A percentile compares a stretch with the other conserved stretches of the same genome.
These are phyloP conservation scores for Falco concolor DNA, from an alignment of 2,797 vertebrate genomes.

Conservation along the genomic window DNA sequence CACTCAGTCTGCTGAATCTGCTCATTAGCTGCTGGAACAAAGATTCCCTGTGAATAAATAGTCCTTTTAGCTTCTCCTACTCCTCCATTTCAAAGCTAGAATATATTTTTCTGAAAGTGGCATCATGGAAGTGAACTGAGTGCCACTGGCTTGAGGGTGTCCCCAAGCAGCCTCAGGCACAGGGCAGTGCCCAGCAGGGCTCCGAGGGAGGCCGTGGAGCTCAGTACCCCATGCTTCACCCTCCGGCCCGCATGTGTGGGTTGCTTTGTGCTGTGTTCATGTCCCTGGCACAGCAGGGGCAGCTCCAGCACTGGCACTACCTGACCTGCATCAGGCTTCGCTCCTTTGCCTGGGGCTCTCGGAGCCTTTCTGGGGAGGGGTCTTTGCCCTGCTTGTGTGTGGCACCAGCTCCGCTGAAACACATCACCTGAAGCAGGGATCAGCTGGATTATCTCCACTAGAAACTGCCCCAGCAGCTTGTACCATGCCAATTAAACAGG, in stretches of 20 bases:
- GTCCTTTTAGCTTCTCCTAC: not conserved
- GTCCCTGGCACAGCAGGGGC: not conserved
- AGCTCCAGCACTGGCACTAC: not conserved
- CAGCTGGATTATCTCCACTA: not conserved
- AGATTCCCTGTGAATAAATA: not conserved
- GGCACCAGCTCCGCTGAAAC: not conserved
- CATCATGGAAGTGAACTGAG: not conserved
- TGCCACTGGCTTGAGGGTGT: not conserved
- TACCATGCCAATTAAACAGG: not conserved
- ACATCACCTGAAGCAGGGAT: not conserved
- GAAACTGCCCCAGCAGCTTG: not conserved
- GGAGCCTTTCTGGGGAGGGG: not conserved
- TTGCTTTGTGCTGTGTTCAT: not conserved
- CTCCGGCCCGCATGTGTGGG: not conserved
- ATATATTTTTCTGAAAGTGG: not conserved
- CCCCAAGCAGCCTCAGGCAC: not conserved
- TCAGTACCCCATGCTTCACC: not conserved
- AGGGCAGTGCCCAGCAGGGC: not conserved
- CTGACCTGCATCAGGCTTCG: not conserved
- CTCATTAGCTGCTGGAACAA: constrained; percentile 13
- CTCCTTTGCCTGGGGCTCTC: not conserved
- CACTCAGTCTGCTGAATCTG: constrained; percentile 1
- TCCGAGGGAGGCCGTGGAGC: not conserved
- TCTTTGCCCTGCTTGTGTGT: not conserved
- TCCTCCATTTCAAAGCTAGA: not conserved